Evolutionary conservation across 2,797 vertebrate species (phyloP), one percentile per base, ranked within the genome.

Genomic region (Florisuga fusca): DNA sequence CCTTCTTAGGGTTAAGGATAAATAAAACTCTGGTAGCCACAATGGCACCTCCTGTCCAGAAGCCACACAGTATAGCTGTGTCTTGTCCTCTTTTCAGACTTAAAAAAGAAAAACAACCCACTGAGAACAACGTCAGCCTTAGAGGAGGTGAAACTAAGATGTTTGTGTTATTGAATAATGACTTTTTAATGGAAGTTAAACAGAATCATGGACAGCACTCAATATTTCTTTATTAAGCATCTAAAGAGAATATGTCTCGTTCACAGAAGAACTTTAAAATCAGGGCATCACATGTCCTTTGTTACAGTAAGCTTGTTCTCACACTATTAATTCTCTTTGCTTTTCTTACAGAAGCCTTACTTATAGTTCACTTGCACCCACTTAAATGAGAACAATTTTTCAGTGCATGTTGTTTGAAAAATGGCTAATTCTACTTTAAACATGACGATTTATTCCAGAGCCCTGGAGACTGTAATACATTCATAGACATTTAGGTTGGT

Each of bases 41-140:
- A 88, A 95, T 92, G 95, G 91, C 26, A 81, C 87, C 91, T 93
- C 92, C 84, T 97, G 91, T 95, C 90, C 93, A 88, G 87, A 75
- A 90, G 67, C 58, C 72, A 94, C 85, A 96, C 66, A 88, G 87
- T 94, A 68, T 95, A 91, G 76, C 94, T 94, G 78, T 95, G 93
- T 95, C 93, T 96, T 97, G 87, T 97, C 94, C 81, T 95, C 92
- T 94, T 93, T 83, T 93, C 84, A 90, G 86, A 71, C 92, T 86
- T 89, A 69, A 82, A 93, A 85, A 92, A 73, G 59, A 90, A 72
- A 85, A 92, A 73, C 63, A 90, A 72, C 79, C 51, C 69, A 91
- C 66, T 25, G 92, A 85, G 81, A 91, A 90, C 83, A 91, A 73
- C 63, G 3, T 15, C 59, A 90, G 17, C 85, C 80, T 87, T 90